phyloP scores from a whole-genome alignment of 2,113 vertebrate species.

The Zootoca vivipara region DNA sequence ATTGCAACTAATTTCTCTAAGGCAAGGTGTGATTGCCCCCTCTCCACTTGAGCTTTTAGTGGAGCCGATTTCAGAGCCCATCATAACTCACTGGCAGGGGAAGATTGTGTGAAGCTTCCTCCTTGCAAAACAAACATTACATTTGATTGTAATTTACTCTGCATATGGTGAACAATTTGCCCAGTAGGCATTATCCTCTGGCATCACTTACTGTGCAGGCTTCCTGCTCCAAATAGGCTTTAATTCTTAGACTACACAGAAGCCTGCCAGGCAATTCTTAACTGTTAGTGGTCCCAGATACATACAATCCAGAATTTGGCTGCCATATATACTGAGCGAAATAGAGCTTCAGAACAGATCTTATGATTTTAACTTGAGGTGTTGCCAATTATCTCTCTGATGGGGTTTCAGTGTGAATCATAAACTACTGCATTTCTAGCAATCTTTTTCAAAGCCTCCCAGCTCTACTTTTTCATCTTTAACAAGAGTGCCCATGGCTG shows the following conservation, averaged over 20 bases:
- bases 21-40: constrained; percentile 41
- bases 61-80: constrained; percentile 47
- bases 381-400: background rate
- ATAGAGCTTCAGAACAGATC: background rate
- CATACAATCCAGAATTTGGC: constrained; percentile 3
- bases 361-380: constrained; percentile 30
- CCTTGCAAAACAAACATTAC: constrained; percentile 46
- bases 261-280: constrained; percentile 27
- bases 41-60: constrained; percentile 40
- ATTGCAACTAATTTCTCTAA: constrained; percentile 67
- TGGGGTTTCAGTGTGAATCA: background rate
- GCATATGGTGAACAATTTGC: constrained; percentile 35
- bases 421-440: background rate
- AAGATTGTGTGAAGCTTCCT: constrained; percentile 45
- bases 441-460: constrained; percentile 22
- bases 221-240: constrained; percentile 28
- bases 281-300: constrained; percentile 21
- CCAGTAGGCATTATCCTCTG: constrained; percentile 48
- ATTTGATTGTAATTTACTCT: constrained; percentile 63
- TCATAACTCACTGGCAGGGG: constrained; percentile 42
- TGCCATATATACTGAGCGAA: background rate
- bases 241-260: constrained; percentile 20
- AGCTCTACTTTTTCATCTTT: constrained; percentile 32
- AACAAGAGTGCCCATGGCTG: constrained; percentile 33
- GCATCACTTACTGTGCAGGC: constrained; percentile 38